Evolutionary conservation across 2,113 vertebrate genomes (phyloP).

Genomic region (Macquaria ambigua): DNA sequence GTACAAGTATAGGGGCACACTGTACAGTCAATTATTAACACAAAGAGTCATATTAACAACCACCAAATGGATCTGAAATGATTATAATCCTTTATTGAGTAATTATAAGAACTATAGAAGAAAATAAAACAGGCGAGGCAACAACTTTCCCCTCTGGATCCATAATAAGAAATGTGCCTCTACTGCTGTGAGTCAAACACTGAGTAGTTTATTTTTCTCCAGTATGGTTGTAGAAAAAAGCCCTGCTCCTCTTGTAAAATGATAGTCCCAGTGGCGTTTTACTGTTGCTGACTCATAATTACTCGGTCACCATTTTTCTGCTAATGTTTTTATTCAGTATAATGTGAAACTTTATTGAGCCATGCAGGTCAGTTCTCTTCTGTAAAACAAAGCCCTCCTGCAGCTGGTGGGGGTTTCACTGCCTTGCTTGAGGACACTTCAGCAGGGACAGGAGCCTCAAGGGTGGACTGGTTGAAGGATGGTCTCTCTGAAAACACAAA

Average conservation of each 20-base stretch:
- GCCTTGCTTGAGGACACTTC: constrained; percentile 32
- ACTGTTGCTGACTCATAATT: constrained; percentile 73
- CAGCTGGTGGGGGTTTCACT: constrained; percentile 42
- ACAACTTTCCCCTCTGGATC: constrained; percentile 28
- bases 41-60: background rate
- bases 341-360: constrained; percentile 64
- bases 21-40: background rate
- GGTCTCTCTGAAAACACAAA: constrained; percentile 6
- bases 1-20: background rate
- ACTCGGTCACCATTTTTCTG: constrained; percentile 63
- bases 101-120: constrained; percentile 11
- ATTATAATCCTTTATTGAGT: constrained; percentile 29
- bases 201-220: constrained; percentile 56
- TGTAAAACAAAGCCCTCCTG: constrained; percentile 47
- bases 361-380: constrained; percentile 33
- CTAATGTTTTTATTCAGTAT: constrained; percentile 60
- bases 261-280: constrained; percentile 64
- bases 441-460: constrained; percentile 9
- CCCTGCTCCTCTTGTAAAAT: constrained; percentile 54
- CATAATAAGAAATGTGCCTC: constrained; percentile 34
- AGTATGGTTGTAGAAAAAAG: constrained; percentile 34
- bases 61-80: background rate
- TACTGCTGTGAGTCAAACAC: constrained; percentile 31
- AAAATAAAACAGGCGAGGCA: constrained; percentile 11
- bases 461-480: background rate